phyloP scores from a whole-genome alignment of 2,888 invertebrate species.

The Orthosia incerta region DNA sequence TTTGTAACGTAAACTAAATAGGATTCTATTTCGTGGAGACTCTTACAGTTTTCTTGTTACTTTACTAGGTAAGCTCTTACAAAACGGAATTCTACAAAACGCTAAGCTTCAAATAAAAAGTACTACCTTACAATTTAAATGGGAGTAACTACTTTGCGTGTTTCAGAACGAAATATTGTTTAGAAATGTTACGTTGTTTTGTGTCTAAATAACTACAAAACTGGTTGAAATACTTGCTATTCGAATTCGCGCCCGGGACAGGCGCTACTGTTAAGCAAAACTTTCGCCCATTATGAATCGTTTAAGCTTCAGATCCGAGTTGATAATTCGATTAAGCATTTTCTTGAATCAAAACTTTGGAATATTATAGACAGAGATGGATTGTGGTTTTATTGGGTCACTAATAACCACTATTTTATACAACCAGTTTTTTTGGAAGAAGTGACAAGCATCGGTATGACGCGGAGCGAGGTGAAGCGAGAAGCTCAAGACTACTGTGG shows the following conservation, averaged over 20 bases:
- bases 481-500: too few relatives aligned
- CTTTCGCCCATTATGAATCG: conserved; percentile 67
- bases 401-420: conserved; percentile 22
- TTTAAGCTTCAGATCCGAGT: conserved; percentile 57
- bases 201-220: conserved; percentile 1
- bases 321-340: conserved; percentile 60
- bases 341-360: conserved; percentile 49
- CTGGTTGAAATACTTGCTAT: conserved; percentile 32
- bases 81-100: conserved; percentile 9
- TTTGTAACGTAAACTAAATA: conserved; percentile 2
- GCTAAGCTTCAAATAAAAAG: conserved; percentile 24
- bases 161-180: conserved; percentile 32
- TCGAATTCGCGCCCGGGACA: conserved; percentile 37
- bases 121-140: conserved; percentile 21
- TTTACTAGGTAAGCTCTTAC: conserved; percentile 8
- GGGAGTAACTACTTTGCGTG: conserved; percentile 4
- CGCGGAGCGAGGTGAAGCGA: too few relatives aligned
- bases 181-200: conserved; percentile 23
- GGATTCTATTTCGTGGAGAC: not conserved
- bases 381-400: conserved; percentile 33
- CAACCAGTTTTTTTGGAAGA: not conserved
- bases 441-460: too few relatives aligned
- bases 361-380: conserved; percentile 55
- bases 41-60: not conserved
- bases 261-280: conserved; percentile 56